Base-by-base conservation (phyloP, 1,140 invertebrate species). In the Lasaia peninsularis region DNA sequence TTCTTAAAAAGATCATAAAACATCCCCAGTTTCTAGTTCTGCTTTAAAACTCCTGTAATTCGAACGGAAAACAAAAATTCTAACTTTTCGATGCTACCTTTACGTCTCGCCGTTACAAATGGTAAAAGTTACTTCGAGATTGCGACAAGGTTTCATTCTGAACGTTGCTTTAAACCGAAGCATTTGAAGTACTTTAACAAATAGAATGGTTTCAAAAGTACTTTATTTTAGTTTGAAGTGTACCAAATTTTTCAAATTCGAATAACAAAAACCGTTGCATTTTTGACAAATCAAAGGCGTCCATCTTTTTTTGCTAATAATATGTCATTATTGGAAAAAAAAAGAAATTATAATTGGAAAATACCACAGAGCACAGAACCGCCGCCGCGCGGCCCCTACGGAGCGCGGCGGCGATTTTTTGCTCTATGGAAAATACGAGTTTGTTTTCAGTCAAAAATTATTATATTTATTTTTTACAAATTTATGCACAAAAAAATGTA, bases 31-130 rank as follows among this genome's bases (percentile, higher is more conserved):
- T 44, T 20, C 40, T 44, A 44, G 40, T 44, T 56, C 16, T 48
- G 40, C n/a, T 56, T 48, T 48, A 44, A 35, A 44, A 56, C 31
- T 20, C 12, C 33, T 50, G 48, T 58, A 55, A 55, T 55, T 37
- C 34, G 52, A 37, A 21, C 34, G 20, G 35, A 58, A 69, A 75
- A 71, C 67, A 69, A 77, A 75, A 44, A 44, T 44, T 73, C 60
- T 60, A 73, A 79, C 66, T 77, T 73, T 72, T 66, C 70, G 64
- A 73, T 75, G 44, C 67, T 63, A 60, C 58, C 63, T 61, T 63
- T 69, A 55, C 48, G 56, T 51, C 61, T 54, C 58, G 61, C 51
- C 59, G 69, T 75, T 71, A 80, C 75, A 77, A 80, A 75, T 75
- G 71, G 58, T 55, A 24, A 56, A 71, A 77, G 69, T 79, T 77